Evolutionary conservation across 2,113 vertebrate species (phyloP).

Genomic region (Oryctolagus cuniculus): mOryCun1.1 NC_091441.1:122984501-122985000

Average conservation of each 20-base stretch:
- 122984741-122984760: not conserved
- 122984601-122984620: too few species aligned
- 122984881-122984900: not conserved
- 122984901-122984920: too few species aligned
- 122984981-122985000: too few species aligned
- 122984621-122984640: rapidly evolving
- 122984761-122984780: constrained; percentile 20
- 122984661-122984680: too few species aligned
- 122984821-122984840: not conserved
- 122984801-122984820: not conserved
- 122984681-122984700: too few species aligned
- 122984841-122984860: not conserved
- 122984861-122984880: not conserved
- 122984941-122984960: too few species aligned
- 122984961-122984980: too few species aligned
- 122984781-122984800: not conserved
- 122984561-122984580: not conserved
- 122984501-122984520: not conserved
- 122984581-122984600: not conserved
- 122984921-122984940: too few species aligned
- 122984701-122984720: too few species aligned
- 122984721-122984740: too few species aligned
- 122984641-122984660: not conserved
- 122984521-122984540: constrained; percentile 74
- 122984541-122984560: not conserved